A percentile compares a stretch with the other conserved stretches of the same genome.
Evolutionary conservation across 2,113 vertebrate species (phyloP).

Genomic region (Brienomyrus brachyistius): DNA sequence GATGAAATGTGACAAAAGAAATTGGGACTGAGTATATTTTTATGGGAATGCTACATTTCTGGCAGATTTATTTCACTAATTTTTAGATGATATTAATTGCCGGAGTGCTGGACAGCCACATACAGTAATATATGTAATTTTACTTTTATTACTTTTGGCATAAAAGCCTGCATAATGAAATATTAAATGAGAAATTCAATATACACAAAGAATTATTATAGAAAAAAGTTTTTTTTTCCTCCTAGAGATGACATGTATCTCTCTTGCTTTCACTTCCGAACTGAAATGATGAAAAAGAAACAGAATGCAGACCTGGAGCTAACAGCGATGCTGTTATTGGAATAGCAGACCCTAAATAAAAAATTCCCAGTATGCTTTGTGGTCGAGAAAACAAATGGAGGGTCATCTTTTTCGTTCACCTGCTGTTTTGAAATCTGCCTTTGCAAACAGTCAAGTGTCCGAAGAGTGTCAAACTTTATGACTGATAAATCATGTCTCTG

Average conservation of each 20-base stretch:
- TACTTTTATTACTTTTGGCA: neutral
- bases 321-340: neutral
- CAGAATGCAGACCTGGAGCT: neutral
- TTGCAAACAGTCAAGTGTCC: neutral
- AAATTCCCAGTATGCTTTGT: neutral
- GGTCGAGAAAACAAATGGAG: neutral
- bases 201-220: neutral
- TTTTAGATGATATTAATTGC: neutral
- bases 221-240: neutral
- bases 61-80: neutral
- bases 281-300: neutral
- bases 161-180: neutral
- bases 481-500: neutral
- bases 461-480: neutral
- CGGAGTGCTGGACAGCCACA: neutral
- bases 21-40: neutral
- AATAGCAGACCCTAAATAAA: neutral
- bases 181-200: neutral
- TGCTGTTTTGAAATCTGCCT: neutral
- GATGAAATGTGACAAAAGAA: neutral
- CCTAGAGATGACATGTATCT: neutral
- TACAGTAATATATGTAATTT: neutral
- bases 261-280: neutral
- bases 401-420: neutral
- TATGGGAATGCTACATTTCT: neutral